phyloP scores from a whole-genome alignment of 1,140 invertebrate species.

The Diprion similis region DNA sequence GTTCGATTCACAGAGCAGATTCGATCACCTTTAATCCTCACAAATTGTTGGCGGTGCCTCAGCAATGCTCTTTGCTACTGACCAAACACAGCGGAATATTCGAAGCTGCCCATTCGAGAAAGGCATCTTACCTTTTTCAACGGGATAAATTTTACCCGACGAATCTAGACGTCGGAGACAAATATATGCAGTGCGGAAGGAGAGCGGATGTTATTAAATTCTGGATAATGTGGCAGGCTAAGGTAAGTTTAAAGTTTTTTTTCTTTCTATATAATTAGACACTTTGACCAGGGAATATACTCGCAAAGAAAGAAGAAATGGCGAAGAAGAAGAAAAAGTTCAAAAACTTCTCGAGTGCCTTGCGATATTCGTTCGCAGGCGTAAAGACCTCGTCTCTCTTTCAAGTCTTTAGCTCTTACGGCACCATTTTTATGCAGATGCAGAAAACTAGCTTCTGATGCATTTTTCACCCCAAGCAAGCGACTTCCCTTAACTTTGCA shows the following conservation, averaged over 20 bases:
- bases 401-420: not conserved
- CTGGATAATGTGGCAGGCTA: constrained; percentile 75
- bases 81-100: constrained; percentile 58
- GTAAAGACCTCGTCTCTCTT: constrained; percentile 25
- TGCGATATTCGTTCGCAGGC: not conserved
- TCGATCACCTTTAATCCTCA: constrained; percentile 76
- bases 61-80: constrained; percentile 71
- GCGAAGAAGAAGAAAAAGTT: not conserved
- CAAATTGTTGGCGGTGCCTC: constrained; percentile 70
- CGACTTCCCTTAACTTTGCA: constrained; percentile 43
- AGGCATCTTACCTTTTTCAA: constrained; percentile 71
- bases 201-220: constrained; percentile 75
- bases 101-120: constrained; percentile 59
- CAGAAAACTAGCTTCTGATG: constrained; percentile 53
- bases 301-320: not conserved
- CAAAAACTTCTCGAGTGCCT: not conserved
- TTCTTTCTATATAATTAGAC: too few relatives aligned
- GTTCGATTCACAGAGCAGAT: constrained; percentile 67
- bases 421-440: constrained; percentile 46
- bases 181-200: constrained; percentile 72
- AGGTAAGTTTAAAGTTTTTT: constrained; percentile 42
- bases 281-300: too few relatives aligned
- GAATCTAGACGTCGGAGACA: constrained; percentile 71
- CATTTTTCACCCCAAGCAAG: constrained; percentile 50
- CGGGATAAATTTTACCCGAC: constrained; percentile 74